These are phyloP conservation scores for Lota lota DNA, from an alignment of 2,113 vertebrate genomes.

Conservation along the genomic window DNA sequence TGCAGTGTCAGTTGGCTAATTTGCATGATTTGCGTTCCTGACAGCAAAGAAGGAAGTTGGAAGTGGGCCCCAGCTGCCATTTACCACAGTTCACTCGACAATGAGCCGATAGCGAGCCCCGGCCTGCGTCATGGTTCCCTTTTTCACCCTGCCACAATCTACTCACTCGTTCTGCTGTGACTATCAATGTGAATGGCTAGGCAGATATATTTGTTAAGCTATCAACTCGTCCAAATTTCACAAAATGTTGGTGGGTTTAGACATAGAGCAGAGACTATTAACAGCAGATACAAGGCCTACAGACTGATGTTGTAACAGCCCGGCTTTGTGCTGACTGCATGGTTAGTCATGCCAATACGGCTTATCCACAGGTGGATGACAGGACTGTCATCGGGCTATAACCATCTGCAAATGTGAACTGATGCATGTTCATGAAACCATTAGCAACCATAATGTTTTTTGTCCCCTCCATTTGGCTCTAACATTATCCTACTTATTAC, in stretches of 20 bases:
- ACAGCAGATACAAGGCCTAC: not conserved
- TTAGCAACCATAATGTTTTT: not conserved
- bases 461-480: not conserved
- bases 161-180: not conserved
- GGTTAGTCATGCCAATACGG: not conserved
- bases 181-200: too few relatives aligned
- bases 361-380: not conserved
- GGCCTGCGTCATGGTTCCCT: too few relatives aligned
- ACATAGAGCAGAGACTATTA: not conserved
- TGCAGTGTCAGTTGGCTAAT: too few relatives aligned
- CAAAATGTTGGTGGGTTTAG: not conserved
- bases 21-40: too few relatives aligned
- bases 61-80: too few relatives aligned
- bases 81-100: too few relatives aligned
- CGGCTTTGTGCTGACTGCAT: not conserved
- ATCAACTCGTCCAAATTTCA: not conserved
- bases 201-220: not conserved
- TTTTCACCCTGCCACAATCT: not conserved
- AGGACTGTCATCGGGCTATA: too few relatives aligned
- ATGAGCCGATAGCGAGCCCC: too few relatives aligned
- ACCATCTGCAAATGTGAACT: too few relatives aligned
- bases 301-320: not conserved
- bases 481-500: not conserved
- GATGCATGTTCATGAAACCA: too few relatives aligned
- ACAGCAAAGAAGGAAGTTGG: too few relatives aligned